These are phyloP conservation scores for Platerodrilus igneus DNA, from an alignment of 2,888 invertebrate genomes.

Conservation along the genomic window DNA sequence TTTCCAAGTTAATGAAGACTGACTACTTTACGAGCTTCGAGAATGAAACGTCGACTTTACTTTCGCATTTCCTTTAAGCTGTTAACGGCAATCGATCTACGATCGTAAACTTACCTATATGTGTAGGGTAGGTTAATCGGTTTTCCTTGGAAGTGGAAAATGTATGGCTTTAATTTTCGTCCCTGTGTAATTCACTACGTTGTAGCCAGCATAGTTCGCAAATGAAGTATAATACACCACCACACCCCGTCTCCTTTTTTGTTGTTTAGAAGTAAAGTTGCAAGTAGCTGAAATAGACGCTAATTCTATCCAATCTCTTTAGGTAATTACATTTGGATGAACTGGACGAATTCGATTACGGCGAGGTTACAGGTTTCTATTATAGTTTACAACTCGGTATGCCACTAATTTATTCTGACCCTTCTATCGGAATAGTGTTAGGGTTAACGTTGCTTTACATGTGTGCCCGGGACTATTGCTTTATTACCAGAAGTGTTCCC, in stretches of 20 bases:
- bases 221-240: no score
- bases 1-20: slow-evolving; percentile 28
- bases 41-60: slow-evolving; percentile 28
- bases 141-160: slow-evolving; percentile 14
- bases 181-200: no score
- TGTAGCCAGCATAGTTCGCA: no score
- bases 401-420: slow-evolving; percentile 34
- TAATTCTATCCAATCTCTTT: slow-evolving; percentile 35
- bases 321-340: slow-evolving; percentile 28
- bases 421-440: slow-evolving; percentile 23
- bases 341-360: slow-evolving; percentile 28
- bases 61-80: slow-evolving; percentile 29
- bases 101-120: slow-evolving; percentile 25
- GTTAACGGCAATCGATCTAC: slow-evolving; percentile 30
- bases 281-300: slow-evolving; percentile 27
- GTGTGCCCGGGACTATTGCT: no score
- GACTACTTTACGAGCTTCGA: slow-evolving; percentile 30
- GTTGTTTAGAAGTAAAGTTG: no score
- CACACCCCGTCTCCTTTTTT: no score
- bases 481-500: no score
- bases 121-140: slow-evolving; percentile 22
- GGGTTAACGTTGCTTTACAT: no score
- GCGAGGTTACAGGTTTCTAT: slow-evolving; percentile 25
- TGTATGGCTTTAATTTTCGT: slow-evolving; percentile 19
- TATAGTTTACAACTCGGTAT: slow-evolving; percentile 33